Evolutionary conservation across 2,797 vertebrate genomes (phyloP), one percentile per base, ranked within the genome.

Genomic region (Lophotriccus pileatus): DNA sequence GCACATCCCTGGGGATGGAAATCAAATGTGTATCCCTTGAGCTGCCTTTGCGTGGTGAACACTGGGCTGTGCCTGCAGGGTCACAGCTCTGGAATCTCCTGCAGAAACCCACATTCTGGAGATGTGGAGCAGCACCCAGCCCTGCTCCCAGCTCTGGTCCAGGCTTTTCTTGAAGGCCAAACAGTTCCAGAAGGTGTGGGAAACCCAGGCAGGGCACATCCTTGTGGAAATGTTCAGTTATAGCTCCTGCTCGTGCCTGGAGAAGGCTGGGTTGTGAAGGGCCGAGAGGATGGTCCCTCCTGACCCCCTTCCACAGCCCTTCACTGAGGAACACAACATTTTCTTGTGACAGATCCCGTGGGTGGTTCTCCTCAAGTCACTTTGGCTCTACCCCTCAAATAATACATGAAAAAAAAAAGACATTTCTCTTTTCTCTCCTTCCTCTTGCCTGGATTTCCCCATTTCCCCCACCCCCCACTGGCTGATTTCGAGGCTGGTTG

Each of bases 341-440:
- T 23, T 37, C 43, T 28, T 10, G 17, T 20, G 14, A 22, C 44
- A 47, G 11, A 4, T 14, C 24, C 18, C 50, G 19, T 15, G 1
- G 0, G 9, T 9, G 75, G 11, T 44, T 66, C 41, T 60, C 39
- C 55, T 18, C 0, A 0, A 64, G 36, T 12, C 2, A 7, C 25
- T 74, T 36, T 37, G 60, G 17, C 62, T 68, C 16, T 41, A 39
- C 1, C 3, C 56, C 66, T 69, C 62, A n/a, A 36, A 44, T 2
- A 69, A 30, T 4, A 12, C 6, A 17, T 4, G 6, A 22, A 27
- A 32, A 50, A 20, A 32, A 23, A 58, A 50, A 24, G 17, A 36
- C 52, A 49, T 47, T 84, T 52, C 27, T 84, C 43, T 41, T 56
- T 28, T n/a, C 24, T 11, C 18, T 43, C 37, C 49, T 82, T 46